phyloP scores from a whole-genome alignment of 92 coral and sea anemone genomes.

The Diadumene lineata region DNA sequence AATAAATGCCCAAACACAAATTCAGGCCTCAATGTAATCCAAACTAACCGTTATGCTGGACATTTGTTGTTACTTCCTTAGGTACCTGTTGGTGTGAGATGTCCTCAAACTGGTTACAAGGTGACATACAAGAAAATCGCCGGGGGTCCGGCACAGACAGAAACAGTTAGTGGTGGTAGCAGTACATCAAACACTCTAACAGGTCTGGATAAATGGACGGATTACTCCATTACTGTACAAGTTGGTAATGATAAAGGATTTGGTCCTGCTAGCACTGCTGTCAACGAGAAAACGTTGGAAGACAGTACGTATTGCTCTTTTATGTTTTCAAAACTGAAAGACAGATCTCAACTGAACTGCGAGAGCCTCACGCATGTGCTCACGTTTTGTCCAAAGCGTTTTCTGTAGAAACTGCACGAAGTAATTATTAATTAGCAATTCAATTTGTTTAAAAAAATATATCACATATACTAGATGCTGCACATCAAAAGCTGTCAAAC shows the following conservation, averaged over 20 bases:
- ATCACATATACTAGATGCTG: no score
- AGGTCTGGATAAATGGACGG: constrained; percentile 27
- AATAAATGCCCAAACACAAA: no score
- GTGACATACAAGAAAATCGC: not conserved
- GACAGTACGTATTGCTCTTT: constrained; percentile 15
- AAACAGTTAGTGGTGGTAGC: not conserved
- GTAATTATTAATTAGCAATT: no score
- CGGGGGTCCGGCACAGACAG: not conserved
- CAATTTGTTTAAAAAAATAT: no score
- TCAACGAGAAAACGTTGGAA: not conserved
- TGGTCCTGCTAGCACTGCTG: constrained; percentile 14
- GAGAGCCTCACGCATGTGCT: no score
- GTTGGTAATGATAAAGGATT: constrained; percentile 13
- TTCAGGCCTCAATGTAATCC: no score
- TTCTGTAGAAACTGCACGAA: no score
- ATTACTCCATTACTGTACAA: not conserved
- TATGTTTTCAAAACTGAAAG: not conserved
- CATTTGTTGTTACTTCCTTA: no score
- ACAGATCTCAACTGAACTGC: not conserved
- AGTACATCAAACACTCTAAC: not conserved
- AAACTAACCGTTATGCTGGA: no score
- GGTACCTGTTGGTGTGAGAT: not conserved
- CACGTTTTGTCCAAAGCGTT: no score
- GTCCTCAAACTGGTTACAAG: constrained; percentile 11
- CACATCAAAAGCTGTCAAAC: no score